These are phyloP conservation scores for Elaphurus davidianus DNA, from an alignment of 2,113 vertebrate genomes.

Conservation along the genomic window DNA sequence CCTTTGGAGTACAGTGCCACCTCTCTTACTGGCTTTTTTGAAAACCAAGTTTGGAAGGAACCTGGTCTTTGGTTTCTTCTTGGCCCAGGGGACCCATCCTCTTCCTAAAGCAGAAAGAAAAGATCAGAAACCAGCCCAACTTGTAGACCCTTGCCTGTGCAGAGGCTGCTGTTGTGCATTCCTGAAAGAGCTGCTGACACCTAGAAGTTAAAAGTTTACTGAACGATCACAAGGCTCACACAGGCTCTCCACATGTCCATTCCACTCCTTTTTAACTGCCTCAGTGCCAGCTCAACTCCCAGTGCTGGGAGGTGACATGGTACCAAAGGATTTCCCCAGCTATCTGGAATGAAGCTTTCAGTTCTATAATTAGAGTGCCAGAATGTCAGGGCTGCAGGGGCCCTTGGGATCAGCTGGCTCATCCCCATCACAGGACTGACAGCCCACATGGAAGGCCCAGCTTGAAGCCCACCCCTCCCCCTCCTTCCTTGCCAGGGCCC, in stretches of 20 bases:
- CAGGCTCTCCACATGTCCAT: conserved; percentile 18
- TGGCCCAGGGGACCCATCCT: background rate
- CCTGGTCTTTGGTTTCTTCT: conserved; percentile 20
- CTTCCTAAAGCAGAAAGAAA: background rate
- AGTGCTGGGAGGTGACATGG: conserved; percentile 1
- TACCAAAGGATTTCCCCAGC: conserved; percentile 48
- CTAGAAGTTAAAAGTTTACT: conserved; percentile 16
- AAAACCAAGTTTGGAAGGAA: background rate
- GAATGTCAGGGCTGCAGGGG: conserved; percentile 45
- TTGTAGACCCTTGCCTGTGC: background rate
- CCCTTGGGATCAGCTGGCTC: conserved; percentile 58
- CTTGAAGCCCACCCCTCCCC: background rate
- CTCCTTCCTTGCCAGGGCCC: background rate
- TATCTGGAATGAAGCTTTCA: conserved; percentile 8
- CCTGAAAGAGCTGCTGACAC: conserved; percentile 15
- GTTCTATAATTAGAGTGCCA: conserved; percentile 64
- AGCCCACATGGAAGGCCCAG: background rate
- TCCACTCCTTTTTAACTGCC: conserved; percentile 53
- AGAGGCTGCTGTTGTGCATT: conserved; percentile 13
- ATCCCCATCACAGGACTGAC: conserved; percentile 44
- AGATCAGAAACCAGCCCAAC: background rate
- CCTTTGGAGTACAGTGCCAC: background rate
- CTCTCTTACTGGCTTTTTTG: background rate
- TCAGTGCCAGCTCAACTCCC: conserved; percentile 28
- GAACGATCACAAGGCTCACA: background rate